phyloP scores from a whole-genome alignment of 2,888 invertebrate species.

The Serripes groenlandicus region DNA sequence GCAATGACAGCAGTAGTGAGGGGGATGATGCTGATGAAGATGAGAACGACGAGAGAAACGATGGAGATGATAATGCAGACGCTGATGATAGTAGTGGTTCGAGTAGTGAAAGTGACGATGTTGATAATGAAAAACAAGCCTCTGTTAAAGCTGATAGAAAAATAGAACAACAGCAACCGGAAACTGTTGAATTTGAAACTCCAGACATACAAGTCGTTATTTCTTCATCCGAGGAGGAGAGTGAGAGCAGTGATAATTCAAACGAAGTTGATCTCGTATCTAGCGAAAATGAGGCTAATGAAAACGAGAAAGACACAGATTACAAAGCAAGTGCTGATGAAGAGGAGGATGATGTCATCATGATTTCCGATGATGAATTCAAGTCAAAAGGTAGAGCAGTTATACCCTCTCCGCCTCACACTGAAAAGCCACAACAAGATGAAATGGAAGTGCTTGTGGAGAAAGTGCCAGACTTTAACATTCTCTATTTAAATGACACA shows the following conservation, averaged over 20 bases:
- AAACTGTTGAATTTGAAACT: constrained; percentile 19
- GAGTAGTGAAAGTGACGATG: constrained; percentile 22
- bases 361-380: constrained; percentile 64
- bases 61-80: constrained; percentile 24
- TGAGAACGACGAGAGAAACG: constrained; percentile 29
- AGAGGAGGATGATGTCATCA: constrained; percentile 60
- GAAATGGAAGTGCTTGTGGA: constrained; percentile 58
- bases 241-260: constrained; percentile 46
- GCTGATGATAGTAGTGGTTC: constrained; percentile 12
- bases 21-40: constrained; percentile 29
- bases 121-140: background rate
- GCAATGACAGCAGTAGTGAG: constrained; percentile 15
- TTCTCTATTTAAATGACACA: too few species aligned
- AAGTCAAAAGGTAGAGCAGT: constrained; percentile 50
- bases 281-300: constrained; percentile 47
- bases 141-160: background rate
- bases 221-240: constrained; percentile 39
- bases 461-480: constrained; percentile 55
- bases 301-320: constrained; percentile 55
- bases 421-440: background rate
- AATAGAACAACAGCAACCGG: background rate
- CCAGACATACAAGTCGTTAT: background rate
- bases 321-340: constrained; percentile 60
- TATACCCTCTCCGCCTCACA: constrained; percentile 60
- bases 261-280: constrained; percentile 42